phyloP scores from a whole-genome alignment of 1,140 invertebrate species.

The Penaeus japonicus region DNA sequence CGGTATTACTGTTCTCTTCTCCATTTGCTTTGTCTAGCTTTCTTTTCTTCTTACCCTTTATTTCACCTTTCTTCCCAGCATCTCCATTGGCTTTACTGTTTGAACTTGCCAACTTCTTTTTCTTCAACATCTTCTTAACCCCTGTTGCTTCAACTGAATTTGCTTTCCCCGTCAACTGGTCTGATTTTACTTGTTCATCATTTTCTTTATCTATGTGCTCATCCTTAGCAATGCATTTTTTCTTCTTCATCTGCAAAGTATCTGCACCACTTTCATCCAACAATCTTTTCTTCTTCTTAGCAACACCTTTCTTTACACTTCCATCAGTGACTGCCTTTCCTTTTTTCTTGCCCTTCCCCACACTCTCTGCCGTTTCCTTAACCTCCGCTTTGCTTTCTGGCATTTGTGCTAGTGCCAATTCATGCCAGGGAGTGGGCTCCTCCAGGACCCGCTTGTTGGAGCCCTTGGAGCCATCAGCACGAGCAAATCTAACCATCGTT shows the following conservation, averaged over 20 bases:
- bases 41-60: not conserved
- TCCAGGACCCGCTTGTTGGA: conserved; percentile 33
- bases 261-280: not conserved
- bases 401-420: not conserved
- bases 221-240: not conserved
- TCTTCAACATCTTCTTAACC: not conserved
- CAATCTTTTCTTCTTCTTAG: not conserved
- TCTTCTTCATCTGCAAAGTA: not conserved
- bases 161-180: not conserved
- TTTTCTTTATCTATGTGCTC: not conserved
- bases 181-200: not conserved
- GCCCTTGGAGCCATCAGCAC: conserved; percentile 39
- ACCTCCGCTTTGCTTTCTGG: not conserved
- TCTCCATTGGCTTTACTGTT: not conserved
- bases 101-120: not conserved
- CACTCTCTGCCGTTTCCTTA: not conserved
- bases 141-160: not conserved
- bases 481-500: conserved; percentile 49
- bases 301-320: not conserved
- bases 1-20: too few species aligned
- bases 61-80: not conserved
- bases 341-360: not conserved
- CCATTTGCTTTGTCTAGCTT: too few species aligned
- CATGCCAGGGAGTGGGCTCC: conserved; percentile 33
- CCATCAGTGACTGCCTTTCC: not conserved